Evolutionary conservation across 2,888 invertebrate species (phyloP).

Genomic region (Cremastobaeus sp.): DNA sequence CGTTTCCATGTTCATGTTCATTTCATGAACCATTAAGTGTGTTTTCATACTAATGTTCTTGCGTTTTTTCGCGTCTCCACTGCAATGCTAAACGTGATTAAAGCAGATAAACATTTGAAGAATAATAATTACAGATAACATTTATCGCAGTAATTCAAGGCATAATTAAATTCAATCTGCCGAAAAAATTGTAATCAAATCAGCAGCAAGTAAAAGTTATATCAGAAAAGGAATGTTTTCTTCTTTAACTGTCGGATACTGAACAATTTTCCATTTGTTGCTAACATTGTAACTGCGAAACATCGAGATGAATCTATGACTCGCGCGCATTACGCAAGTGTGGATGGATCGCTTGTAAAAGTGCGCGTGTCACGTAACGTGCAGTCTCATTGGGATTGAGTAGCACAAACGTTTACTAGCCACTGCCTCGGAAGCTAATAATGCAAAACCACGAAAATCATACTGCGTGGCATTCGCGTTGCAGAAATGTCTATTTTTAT

Average conservation of each 20-base stretch:
- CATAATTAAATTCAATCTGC: too few relatives aligned
- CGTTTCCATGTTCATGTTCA: conserved; percentile 5
- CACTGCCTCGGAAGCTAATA: conserved; percentile 44
- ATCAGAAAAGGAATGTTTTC: too few relatives aligned
- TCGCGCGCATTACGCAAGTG: conserved; percentile 36
- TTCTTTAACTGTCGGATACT: too few relatives aligned
- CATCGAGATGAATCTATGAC: conserved; percentile 24
- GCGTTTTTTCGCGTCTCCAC: neutral
- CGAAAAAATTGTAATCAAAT: too few relatives aligned
- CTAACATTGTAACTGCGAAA: conserved; percentile 22
- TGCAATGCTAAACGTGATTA: too few relatives aligned
- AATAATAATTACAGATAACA: too few relatives aligned
- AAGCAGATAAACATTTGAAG: too few relatives aligned
- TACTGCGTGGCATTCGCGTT: conserved; percentile 17
- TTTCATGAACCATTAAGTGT: conserved; percentile 27
- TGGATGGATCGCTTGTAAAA: conserved; percentile 37
- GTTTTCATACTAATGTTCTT: conserved; percentile 16
- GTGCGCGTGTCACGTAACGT: conserved; percentile 47
- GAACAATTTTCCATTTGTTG: conserved; percentile 5
- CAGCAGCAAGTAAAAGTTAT: too few relatives aligned
- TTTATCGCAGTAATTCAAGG: too few relatives aligned
- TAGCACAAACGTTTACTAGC: conserved; percentile 30
- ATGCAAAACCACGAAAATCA: conserved; percentile 51
- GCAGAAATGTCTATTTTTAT: conserved; percentile 19
- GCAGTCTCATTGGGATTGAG: conserved; percentile 43